Base-by-base conservation (phyloP, 2,113 vertebrate species). In the Zosterops pallidus region DNA sequence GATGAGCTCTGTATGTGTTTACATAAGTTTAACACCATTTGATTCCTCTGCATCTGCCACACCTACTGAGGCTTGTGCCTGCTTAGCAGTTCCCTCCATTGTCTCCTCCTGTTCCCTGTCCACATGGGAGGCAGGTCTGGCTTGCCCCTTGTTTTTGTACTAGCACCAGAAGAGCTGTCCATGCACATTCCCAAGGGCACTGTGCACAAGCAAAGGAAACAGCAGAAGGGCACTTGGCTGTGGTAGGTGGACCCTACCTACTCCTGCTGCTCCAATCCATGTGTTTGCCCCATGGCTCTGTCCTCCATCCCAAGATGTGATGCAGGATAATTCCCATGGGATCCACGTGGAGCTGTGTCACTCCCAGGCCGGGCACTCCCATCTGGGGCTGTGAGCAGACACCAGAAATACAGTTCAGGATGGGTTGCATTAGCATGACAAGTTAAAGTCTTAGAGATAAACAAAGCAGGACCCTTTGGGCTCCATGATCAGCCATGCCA, bases 1-100 rank as follows among this genome's bases (percentile, higher is more conserved):
- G 49, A 64, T 0, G 1, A 63, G 39, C 19, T 29, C 60, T 0
- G 0, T 35, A 39, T 55, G 44, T 59, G 63, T 33, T 80, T 67
- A 24, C 18, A 5, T 1, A 35, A 50, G n/a, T 26, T 90, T 26
- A 33, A 47, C 16, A 47, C 21, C 6, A 9, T 72, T 65, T 57
- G 26, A 22, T 75, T 62, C 39, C 44, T 70, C 65, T 67, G 24
- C 52, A 52, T 12, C 60, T 82, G 12, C 25, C 55, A 5, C 5
- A 47, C 29, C 9, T 0, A 0, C 20, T 19, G n/a, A 59, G 71
- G 19, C 35, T 68, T 53, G 24, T 68, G n/a, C 29, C 49, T 50
- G 59, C 59, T 64, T 44, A 64, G 59, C 35, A 12, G 8, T 37
- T 77, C 31, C 11, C 35, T 33, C 59, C 13, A 17, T 12, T 23